These are phyloP conservation scores for Nibea coibor DNA, from an alignment of 2,113 vertebrate species.

Conservation along the genomic window DNA sequence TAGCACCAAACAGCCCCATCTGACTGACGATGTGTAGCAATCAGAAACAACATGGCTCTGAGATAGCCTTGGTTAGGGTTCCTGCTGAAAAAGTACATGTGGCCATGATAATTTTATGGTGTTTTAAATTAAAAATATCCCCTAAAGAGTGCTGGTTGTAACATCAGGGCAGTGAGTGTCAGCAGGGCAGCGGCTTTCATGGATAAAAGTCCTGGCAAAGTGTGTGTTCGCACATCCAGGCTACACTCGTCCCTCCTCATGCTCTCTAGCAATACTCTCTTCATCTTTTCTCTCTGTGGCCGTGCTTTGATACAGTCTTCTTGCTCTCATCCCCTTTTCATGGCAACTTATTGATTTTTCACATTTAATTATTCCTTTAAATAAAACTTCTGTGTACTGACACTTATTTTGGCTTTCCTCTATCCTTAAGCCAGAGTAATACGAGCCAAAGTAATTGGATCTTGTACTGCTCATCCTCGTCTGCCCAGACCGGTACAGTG, in stretches of 20 bases:
- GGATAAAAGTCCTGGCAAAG: conserved; percentile 28
- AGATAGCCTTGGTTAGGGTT: neutral
- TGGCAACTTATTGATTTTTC: conserved; percentile 30
- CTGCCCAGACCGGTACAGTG: neutral
- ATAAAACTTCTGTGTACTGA: neutral
- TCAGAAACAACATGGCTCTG: neutral
- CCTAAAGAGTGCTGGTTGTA: neutral
- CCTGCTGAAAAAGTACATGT: conserved; percentile 7
- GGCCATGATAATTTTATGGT: neutral
- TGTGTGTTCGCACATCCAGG: conserved; percentile 8
- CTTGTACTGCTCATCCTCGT: neutral
- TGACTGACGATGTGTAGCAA: conserved; percentile 6
- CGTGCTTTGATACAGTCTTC: neutral
- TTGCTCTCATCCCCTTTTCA: conserved; percentile 7
- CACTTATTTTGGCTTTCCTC: neutral
- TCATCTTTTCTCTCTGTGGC: conserved; percentile 2
- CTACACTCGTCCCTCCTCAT: conserved; percentile 4
- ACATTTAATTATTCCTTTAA: conserved; percentile 24
- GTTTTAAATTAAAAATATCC: conserved; percentile 15
- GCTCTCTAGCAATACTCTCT: neutral
- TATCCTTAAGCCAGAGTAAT: neutral
- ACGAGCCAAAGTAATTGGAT: neutral
- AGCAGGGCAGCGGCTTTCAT: neutral
- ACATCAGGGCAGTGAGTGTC: neutral
- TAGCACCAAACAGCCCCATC: neutral